phyloP scores from a whole-genome alignment of 2,888 invertebrate species.

The Epirrita christyi region DNA sequence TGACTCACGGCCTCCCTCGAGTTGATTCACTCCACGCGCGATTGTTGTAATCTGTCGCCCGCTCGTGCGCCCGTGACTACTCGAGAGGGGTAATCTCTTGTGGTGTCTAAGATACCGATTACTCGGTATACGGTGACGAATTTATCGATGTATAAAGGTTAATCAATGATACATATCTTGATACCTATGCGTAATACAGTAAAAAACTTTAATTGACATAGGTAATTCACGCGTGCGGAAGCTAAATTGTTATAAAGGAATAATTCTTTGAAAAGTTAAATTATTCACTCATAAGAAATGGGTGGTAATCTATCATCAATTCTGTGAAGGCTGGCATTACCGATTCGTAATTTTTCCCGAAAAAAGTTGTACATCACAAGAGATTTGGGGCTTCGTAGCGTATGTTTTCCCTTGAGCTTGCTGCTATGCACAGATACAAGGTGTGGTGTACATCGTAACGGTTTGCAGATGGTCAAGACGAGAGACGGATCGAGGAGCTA shows the following conservation, averaged over 20 bases:
- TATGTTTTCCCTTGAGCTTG: background rate
- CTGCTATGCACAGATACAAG: too few species aligned
- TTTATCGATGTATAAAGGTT: background rate
- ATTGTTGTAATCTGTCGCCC: too few species aligned
- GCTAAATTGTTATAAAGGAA: background rate
- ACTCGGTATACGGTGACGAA: conserved; percentile 21
- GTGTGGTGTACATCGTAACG: background rate
- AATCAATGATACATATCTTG: background rate
- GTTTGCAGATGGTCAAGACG: conserved; percentile 93
- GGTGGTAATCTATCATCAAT: too few species aligned
- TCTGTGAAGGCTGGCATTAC: too few species aligned
- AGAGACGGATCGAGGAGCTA: conserved; percentile 97
- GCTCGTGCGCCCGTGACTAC: background rate
- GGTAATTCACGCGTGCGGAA: background rate
- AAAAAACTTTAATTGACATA: background rate
- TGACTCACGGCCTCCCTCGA: conserved; percentile 26
- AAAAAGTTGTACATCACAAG: conserved; percentile 24
- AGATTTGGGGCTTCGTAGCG: conserved; percentile 26
- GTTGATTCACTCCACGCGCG: background rate
- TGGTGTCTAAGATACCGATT: conserved; percentile 30
- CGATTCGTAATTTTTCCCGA: too few species aligned
- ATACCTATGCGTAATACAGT: background rate
- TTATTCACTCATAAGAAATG: background rate
- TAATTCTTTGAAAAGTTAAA: background rate
- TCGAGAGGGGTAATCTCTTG: conserved; percentile 14